A percentile compares a stretch with the other conserved stretches of the same genome.
Evolutionary conservation across 1,140 invertebrate species (phyloP).

Genomic region (Papilio xuthus): DNA sequence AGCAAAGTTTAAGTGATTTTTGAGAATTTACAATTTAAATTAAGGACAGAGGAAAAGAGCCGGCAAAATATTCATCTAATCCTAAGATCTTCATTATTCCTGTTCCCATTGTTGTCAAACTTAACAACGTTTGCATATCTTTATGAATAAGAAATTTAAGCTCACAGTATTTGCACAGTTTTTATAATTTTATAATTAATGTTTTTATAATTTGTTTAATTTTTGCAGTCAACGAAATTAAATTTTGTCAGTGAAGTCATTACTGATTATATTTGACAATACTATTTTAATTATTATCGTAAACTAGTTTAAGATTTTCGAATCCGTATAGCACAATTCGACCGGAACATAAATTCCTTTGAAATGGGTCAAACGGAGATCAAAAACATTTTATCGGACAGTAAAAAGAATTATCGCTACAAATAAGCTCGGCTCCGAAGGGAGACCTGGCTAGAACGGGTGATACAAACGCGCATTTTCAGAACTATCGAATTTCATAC

Average conservation of each 20-base stretch:
- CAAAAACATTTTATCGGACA: conserved; percentile 2
- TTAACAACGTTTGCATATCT: neutral
- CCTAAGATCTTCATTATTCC: conserved; percentile 11
- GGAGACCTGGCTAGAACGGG: no score
- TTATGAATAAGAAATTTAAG: neutral
- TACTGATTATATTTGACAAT: neutral
- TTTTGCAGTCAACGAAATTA: neutral
- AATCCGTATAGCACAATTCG: neutral
- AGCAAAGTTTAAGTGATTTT: neutral
- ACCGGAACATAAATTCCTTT: neutral
- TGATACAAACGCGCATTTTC: neutral
- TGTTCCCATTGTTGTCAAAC: neutral
- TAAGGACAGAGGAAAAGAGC: neutral
- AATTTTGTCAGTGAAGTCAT: neutral
- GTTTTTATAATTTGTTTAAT: no score
- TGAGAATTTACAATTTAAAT: conserved; percentile 11
- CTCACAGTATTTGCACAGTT: neutral
- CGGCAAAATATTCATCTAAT: neutral
- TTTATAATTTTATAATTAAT: neutral
- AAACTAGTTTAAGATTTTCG: neutral
- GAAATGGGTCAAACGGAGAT: conserved; percentile 19
- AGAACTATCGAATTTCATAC: no score
- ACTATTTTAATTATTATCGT: neutral
- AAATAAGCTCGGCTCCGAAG: neutral
- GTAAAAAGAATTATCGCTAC: neutral